phyloP scores from a whole-genome alignment of 2,113 vertebrate genomes.

The Piprites chloris region DNA sequence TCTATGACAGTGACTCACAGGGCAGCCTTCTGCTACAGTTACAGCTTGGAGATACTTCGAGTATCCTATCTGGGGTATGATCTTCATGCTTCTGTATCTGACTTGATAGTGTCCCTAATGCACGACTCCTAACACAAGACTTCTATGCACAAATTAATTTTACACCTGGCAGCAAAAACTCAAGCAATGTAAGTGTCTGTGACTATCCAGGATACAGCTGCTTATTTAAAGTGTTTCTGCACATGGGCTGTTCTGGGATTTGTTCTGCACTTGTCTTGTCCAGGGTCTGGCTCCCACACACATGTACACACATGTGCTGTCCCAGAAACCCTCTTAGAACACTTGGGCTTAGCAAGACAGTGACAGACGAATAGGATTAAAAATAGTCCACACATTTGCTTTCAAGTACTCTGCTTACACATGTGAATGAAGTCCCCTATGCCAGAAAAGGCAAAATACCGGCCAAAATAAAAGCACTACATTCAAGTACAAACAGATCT shows the following conservation, averaged over 20 bases:
- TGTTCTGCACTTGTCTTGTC: background rate
- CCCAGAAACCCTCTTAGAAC: background rate
- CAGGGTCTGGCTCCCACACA: background rate
- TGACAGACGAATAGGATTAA: background rate
- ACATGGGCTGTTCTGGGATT: background rate
- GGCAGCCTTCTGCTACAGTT: background rate
- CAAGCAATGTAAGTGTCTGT: background rate
- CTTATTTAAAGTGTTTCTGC: background rate
- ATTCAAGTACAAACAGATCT: background rate
- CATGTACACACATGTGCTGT: rapidly evolving
- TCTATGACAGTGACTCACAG: background rate
- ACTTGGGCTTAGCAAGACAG: background rate
- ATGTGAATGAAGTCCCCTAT: background rate
- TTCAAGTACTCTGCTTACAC: background rate
- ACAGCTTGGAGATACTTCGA: background rate
- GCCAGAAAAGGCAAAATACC: background rate
- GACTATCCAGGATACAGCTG: background rate
- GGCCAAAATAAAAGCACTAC: background rate
- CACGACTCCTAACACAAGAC: background rate
- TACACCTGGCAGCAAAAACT: background rate
- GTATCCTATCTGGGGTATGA: too few relatives aligned
- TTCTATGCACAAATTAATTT: background rate
- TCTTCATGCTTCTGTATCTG: background rate
- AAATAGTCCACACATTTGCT: background rate
- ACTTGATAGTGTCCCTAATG: background rate